Conservation (phyloP, 2,113 vertebrate species). For the Emydura subglobosa region DNA sequence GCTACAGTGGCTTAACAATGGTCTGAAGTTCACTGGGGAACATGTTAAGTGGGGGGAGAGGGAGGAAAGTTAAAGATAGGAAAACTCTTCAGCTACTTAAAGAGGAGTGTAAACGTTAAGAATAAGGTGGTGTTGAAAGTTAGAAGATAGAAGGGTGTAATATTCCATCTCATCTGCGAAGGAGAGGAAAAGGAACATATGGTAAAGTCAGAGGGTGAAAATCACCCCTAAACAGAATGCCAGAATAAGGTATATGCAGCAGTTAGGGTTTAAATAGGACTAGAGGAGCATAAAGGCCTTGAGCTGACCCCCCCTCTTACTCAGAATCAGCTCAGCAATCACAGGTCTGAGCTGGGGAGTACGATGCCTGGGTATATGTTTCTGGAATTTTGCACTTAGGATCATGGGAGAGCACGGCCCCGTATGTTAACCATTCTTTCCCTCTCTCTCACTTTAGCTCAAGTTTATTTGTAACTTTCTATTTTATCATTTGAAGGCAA, state of each 20-base stretch:
- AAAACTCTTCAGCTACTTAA: background rate
- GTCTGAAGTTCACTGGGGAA: background rate
- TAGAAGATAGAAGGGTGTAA: background rate
- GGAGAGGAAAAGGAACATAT: background rate
- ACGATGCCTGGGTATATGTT: too few relatives aligned
- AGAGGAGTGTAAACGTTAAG: background rate
- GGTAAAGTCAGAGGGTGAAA: background rate
- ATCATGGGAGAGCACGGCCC: too few relatives aligned
- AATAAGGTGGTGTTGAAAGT: background rate
- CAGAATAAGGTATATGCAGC: background rate
- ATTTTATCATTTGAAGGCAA: background rate
- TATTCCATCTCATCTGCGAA: background rate
- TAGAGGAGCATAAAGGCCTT: background rate
- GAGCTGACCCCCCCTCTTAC: background rate
- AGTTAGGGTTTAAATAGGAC: background rate
- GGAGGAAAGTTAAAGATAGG: background rate
- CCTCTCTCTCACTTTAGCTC: too few relatives aligned
- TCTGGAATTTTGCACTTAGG: too few relatives aligned
- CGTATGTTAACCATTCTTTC: too few relatives aligned
- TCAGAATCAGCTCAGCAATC: background rate
- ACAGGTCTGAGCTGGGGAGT: background rate
- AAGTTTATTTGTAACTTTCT: background rate
- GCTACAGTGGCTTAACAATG: fast-evolving
- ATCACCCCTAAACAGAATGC: background rate
- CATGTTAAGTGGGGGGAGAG: background rate